A percentile compares a stretch with the other conserved stretches of the same genome.
These are phyloP conservation scores for Tapera naevia DNA, from an alignment of 2,797 vertebrate species.

Conservation along the genomic window DNA sequence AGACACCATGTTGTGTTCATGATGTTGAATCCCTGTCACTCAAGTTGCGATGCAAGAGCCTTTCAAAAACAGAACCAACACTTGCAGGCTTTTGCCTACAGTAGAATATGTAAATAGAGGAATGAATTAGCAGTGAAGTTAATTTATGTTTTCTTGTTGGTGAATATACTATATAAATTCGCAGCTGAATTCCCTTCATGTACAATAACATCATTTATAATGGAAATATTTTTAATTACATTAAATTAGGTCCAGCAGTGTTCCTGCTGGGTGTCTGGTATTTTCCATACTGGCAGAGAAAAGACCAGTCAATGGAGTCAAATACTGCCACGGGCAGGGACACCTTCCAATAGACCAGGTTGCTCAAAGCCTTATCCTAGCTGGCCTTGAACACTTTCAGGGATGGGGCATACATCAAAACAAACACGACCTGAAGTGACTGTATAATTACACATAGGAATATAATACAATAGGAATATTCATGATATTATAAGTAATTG, in stretches of 20 bases:
- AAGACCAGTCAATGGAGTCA: neutral
- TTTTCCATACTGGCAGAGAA: neutral
- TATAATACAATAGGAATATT: neutral
- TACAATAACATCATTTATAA: neutral
- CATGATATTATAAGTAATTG: neutral
- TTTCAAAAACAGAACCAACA: neutral
- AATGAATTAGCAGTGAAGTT: neutral
- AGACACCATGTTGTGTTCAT: neutral
- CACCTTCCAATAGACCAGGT: too few species aligned
- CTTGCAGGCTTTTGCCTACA: neutral
- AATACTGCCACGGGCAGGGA: neutral
- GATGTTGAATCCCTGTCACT: neutral
- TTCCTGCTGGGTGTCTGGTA: neutral
- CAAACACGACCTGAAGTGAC: neutral
- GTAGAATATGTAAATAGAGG: neutral
- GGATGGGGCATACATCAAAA: too few species aligned
- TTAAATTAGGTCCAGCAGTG: neutral
- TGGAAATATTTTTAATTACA: neutral
- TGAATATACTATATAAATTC: neutral
- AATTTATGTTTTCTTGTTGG: neutral
- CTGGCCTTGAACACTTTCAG: too few species aligned
- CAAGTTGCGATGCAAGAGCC: neutral
- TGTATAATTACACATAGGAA: neutral
- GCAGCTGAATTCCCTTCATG: neutral
- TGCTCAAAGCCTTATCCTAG: too few species aligned